A percentile compares a stretch with the other conserved stretches of the same genome.
Conservation (phyloP, 1,140 invertebrate species). For the Drosophila varians region DNA sequence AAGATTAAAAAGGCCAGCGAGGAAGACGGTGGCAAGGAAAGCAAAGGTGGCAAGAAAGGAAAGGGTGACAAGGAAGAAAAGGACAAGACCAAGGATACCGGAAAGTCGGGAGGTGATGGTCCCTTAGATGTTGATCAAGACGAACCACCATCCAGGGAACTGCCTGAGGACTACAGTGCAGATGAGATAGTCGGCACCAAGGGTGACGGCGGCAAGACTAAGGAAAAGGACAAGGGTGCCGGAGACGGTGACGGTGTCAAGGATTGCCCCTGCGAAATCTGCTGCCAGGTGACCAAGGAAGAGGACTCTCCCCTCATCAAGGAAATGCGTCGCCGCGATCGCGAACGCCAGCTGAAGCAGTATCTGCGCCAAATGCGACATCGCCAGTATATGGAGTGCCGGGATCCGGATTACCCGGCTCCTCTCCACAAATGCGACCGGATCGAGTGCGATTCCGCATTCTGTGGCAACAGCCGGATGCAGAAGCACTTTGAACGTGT, state of each 20-base stretch:
- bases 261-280: slow-evolving; percentile 52
- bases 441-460: slow-evolving; percentile 16
- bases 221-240: neutral
- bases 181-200: too few species aligned
- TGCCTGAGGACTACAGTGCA: too few species aligned
- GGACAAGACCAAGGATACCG: too few species aligned
- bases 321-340: slow-evolving; percentile 37
- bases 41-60: too few species aligned
- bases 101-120: too few species aligned
- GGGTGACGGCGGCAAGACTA: neutral
- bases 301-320: slow-evolving; percentile 39
- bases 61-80: too few species aligned
- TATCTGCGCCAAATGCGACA: slow-evolving; percentile 39
- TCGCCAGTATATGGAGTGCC: slow-evolving; percentile 25
- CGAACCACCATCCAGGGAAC: too few species aligned
- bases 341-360: slow-evolving; percentile 13
- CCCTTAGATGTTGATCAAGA: too few species aligned
- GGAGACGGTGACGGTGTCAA: neutral
- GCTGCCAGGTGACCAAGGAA: slow-evolving; percentile 9
- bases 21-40: neutral
- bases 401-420: neutral
- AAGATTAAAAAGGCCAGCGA: neutral
- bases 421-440: slow-evolving; percentile 34
- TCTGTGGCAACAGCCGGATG: slow-evolving; percentile 23
- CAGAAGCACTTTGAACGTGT: slow-evolving; percentile 33